phyloP scores from a whole-genome alignment of 2,888 invertebrate genomes.

The Lasioglossum oenotherae region DNA sequence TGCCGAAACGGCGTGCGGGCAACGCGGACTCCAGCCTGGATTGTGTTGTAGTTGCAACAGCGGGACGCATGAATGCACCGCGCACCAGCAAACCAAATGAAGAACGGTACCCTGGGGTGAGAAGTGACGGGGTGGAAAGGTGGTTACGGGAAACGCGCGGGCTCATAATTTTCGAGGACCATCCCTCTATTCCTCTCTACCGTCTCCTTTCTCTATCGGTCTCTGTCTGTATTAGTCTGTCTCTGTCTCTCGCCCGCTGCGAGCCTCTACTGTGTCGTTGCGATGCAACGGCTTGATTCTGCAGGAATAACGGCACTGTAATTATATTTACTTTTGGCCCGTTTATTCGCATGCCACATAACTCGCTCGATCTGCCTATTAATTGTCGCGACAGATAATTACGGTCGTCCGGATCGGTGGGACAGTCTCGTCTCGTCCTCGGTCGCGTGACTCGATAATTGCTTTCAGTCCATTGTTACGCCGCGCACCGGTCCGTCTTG shows the following conservation, averaged over 20 bases:
- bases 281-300: not conserved
- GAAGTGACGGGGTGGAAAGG: conserved; percentile 50
- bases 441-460: conserved; percentile 47
- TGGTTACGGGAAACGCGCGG: conserved; percentile 57
- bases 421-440: conserved; percentile 10
- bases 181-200: not conserved
- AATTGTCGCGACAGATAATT: conserved; percentile 61
- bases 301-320: conserved; percentile 34
- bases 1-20: conserved; percentile 18
- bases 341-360: conserved; percentile 58
- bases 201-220: not conserved
- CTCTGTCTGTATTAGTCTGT: not conserved
- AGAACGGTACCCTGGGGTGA: conserved; percentile 47
- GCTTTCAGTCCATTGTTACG: conserved; percentile 44
- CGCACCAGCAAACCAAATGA: conserved; percentile 42
- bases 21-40: conserved; percentile 16
- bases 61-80: conserved; percentile 56
- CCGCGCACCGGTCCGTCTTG: not conserved
- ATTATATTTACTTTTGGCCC: conserved; percentile 60
- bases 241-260: not conserved
- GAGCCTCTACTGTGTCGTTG: not conserved
- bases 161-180: conserved; percentile 61
- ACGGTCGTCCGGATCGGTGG: conserved; percentile 34
- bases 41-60: conserved; percentile 46
- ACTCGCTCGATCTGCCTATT: conserved; percentile 55